Evolutionary conservation across 1,140 invertebrate genomes (phyloP).

Genomic region (Cherax destructor): DNA sequence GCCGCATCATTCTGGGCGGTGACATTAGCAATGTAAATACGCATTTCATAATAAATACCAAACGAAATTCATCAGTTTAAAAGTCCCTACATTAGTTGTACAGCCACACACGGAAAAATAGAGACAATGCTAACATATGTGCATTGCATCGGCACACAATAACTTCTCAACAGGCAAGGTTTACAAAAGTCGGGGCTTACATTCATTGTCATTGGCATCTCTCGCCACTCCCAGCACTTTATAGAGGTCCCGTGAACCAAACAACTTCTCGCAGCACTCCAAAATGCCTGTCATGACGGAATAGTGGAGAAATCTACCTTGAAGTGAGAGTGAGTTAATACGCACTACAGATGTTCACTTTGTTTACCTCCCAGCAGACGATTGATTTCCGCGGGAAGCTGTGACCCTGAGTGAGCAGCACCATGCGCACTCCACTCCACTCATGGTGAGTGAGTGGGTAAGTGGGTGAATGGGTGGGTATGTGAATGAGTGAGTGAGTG

Average conservation of each 20-base stretch:
- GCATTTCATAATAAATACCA: too few species aligned
- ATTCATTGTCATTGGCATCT: conserved; percentile 25
- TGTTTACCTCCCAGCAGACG: background rate
- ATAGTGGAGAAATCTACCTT: background rate
- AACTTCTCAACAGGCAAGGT: too few species aligned
- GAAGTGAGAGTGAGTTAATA: background rate
- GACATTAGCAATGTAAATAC: too few species aligned
- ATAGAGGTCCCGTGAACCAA: conserved; percentile 33
- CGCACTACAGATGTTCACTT: background rate
- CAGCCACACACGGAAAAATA: too few species aligned
- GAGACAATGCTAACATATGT: too few species aligned
- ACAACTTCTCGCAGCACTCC: conserved; percentile 33
- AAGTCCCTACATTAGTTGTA: too few species aligned
- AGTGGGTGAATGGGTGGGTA: too few species aligned
- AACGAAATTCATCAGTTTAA: too few species aligned
- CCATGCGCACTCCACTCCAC: background rate
- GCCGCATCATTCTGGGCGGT: too few species aligned
- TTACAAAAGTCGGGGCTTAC: conserved; percentile 1
- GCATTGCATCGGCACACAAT: too few species aligned
- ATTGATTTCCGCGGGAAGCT: conserved; percentile 32
- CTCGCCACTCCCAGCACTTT: conserved; percentile 5
- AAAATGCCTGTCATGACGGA: conserved; percentile 38
- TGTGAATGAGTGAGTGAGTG: too few species aligned
- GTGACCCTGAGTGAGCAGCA: background rate
- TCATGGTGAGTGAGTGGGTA: too few species aligned